These are phyloP conservation scores for Schizopygopsis pylzovi DNA, from an alignment of 2,797 vertebrate genomes.

Conservation along the genomic window DNA sequence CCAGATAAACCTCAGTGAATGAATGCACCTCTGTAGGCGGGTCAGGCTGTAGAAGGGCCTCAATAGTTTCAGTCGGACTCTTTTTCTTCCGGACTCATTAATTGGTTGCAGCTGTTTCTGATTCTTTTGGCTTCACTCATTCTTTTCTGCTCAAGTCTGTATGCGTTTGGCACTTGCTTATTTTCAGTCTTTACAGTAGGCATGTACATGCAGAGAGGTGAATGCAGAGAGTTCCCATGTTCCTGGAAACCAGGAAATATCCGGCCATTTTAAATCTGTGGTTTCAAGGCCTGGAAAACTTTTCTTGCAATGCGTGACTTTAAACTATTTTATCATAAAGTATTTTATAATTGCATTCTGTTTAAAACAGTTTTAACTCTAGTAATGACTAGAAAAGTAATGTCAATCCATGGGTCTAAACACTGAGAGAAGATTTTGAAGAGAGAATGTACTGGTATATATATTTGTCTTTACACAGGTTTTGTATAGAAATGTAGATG, in stretches of 20 bases:
- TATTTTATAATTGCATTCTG: not conserved
- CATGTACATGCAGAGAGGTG: not conserved
- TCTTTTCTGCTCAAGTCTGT: not conserved
- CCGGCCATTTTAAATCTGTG: not conserved
- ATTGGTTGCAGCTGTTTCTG: conserved; percentile 22
- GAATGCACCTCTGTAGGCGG: not conserved
- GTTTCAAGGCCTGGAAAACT: not conserved
- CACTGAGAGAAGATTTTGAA: not conserved
- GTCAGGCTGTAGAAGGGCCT: not conserved
- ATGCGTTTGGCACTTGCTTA: not conserved
- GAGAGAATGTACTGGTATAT: no score
- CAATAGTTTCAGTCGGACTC: not conserved
- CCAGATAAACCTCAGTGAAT: not conserved
- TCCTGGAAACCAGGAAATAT: not conserved
- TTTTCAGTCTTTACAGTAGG: not conserved
- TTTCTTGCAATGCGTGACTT: not conserved
- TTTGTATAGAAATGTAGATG: not conserved
- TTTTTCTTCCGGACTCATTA: conserved; percentile 25
- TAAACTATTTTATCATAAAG: not conserved
- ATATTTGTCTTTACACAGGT: not conserved
- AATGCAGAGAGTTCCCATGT: not conserved
- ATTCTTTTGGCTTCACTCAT: not conserved
- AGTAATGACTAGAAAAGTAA: not conserved
- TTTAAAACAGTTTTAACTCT: not conserved
- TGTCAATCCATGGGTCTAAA: not conserved